Conservation (phyloP, 2,113 vertebrate species). For the Halcyon senegalensis region DNA sequence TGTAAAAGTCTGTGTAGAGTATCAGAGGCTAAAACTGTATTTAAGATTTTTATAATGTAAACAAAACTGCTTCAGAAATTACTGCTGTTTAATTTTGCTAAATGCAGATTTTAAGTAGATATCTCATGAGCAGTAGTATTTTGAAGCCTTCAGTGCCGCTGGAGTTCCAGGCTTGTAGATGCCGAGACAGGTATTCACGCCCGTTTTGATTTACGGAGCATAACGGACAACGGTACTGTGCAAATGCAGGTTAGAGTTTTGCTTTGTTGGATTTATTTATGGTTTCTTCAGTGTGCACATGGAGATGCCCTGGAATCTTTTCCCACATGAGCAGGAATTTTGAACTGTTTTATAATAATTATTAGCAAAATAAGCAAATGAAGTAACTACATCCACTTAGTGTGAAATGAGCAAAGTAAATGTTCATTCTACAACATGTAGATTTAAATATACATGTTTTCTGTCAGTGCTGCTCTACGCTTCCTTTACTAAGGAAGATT, state of each 20-base stretch:
- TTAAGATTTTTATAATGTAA: neutral
- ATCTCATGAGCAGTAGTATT: neutral
- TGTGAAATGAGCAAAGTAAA: neutral
- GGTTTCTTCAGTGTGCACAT: neutral
- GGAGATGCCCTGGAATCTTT: neutral
- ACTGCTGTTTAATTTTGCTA: neutral
- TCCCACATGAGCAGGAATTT: neutral
- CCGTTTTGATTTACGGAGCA: neutral
- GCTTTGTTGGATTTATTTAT: neutral
- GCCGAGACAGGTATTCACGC: neutral
- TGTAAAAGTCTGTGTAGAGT: neutral
- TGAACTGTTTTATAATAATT: neutral
- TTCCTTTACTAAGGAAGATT: conserved; percentile 33
- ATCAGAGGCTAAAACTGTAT: neutral
- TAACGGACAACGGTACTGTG: neutral
- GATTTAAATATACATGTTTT: neutral
- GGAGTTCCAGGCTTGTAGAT: neutral
- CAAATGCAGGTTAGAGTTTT: neutral
- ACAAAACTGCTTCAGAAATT: neutral
- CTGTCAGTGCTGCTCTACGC: conserved; percentile 23
- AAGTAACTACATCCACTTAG: neutral
- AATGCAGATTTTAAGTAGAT: neutral
- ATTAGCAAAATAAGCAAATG: neutral
- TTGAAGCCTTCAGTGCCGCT: neutral
- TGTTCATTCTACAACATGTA: neutral